Conservation (phyloP, 1,140 invertebrate species). For the Chrysomallon squamiferum region DNA sequence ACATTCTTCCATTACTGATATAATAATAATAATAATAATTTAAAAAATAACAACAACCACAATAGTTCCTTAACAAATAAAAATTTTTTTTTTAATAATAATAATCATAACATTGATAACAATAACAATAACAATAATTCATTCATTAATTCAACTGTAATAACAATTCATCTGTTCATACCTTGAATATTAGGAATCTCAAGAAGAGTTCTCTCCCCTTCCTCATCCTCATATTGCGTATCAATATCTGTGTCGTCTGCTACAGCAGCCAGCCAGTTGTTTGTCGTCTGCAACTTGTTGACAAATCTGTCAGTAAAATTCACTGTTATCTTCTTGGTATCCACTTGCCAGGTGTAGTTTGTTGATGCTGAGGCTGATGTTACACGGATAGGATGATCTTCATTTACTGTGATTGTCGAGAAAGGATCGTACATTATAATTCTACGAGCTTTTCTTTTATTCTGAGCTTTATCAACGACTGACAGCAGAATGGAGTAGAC, state of each 20-base stretch:
- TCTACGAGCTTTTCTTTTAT: conserved; percentile 21
- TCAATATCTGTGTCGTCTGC: conserved; percentile 4
- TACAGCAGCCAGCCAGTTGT: conserved; percentile 23
- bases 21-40: too few species aligned
- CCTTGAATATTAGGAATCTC: conserved; percentile 21
- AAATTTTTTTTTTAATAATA: too few species aligned
- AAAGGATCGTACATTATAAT: conserved; percentile 24
- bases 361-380: conserved; percentile 17
- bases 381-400: conserved; percentile 1
- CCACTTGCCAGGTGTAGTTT: conserved; percentile 15
- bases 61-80: too few species aligned
- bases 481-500: conserved; percentile 25
- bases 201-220: conserved; percentile 17
- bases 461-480: conserved; percentile 29
- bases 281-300: conserved; percentile 18
- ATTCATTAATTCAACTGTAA: too few species aligned
- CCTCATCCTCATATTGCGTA: conserved; percentile 26
- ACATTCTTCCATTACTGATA: too few species aligned
- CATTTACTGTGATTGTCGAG: conserved; percentile 7
- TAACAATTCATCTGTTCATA: not conserved
- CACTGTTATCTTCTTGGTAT: conserved; percentile 8
- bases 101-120: too few species aligned
- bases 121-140: too few species aligned
- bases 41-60: too few species aligned
- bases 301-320: conserved; percentile 21